Base-by-base conservation (phyloP, 2,888 invertebrate genomes). In the Drosophila robusta region DNA sequence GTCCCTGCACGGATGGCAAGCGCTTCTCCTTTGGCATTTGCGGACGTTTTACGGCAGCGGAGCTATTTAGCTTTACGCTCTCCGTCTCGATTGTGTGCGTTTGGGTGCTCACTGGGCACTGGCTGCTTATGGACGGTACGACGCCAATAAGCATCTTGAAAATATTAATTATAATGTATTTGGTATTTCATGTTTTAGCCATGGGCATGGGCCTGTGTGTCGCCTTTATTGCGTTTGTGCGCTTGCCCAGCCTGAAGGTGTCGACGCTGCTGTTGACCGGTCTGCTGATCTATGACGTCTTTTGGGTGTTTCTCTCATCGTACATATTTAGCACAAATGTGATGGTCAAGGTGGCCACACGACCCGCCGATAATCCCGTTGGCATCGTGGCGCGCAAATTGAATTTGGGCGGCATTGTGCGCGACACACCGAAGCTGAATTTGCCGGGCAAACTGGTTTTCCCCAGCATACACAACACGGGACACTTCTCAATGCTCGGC, bases 141-240 rank as follows among this genome's bases (percentile, higher is more conserved):
- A 1, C 3, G 32, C 4, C 4, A 14, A 8, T 22, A 11, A 9
- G 12, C 5, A 14, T 9, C 11, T 44, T 24, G 5, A 29, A 11
- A 11, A 26, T 38, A 12, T 8, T 47, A 39, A 6, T 58, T 4
- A 29, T 26, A 9, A 26, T 5, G 26, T 5, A 5, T 4, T 24
- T 22, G 0, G 0, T 1, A 18, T 12, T n/a, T 51, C 1, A 12
- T 52, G 9, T 92, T 92, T 7, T 93, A 96, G 98, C 98, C 26
- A 97, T 99, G 96, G 99, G 98, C 70, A 98, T 99, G 98, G 98
- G 98, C 3, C 94, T 99, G 46, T 99, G 98, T 93, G 98, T 99
- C 81, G 98, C 98, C 63, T 99, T 99, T 93, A 99, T 99, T 91
- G 98, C 98, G 24, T 96, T 99, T 91, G 98, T 99, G 80, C 95